Conservation (phyloP, 2,113 vertebrate genomes). For the Urocitellus parryii region DNA sequence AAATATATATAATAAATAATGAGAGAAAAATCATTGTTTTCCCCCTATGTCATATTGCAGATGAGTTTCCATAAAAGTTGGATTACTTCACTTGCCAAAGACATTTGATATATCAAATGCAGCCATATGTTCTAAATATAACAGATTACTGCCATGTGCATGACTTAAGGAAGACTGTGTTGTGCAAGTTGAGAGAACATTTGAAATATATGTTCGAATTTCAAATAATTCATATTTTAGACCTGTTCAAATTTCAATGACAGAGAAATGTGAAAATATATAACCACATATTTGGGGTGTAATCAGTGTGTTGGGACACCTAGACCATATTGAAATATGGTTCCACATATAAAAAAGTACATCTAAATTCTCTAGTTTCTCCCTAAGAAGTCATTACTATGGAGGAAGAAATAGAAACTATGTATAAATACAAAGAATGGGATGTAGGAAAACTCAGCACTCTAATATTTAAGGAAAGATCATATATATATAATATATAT, state of each 20-base stretch:
- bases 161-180: constrained; percentile 51
- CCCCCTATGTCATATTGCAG: constrained; percentile 46
- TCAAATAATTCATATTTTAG: constrained; percentile 52
- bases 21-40: constrained; percentile 64
- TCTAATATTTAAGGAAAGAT: not conserved
- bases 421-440: not conserved
- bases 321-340: constrained; percentile 27
- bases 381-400: not conserved
- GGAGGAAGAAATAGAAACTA: not conserved
- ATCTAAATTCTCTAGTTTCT: not conserved
- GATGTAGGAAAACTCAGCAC: not conserved
- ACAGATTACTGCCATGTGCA: constrained; percentile 72
- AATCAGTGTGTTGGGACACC: not conserved
- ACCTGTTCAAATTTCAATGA: constrained; percentile 53
- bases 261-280: constrained; percentile 40
- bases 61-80: constrained; percentile 72
- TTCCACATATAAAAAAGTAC: not conserved
- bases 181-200: constrained; percentile 59
- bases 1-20: constrained; percentile 50
- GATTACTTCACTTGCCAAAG: constrained; percentile 68
- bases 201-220: constrained; percentile 69
- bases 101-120: constrained; percentile 67
- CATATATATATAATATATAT: not conserved
- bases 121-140: constrained; percentile 75
- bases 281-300: not conserved